Evolutionary conservation across 2,113 vertebrate species (phyloP).

Genomic region (Falco punctatus): DNA sequence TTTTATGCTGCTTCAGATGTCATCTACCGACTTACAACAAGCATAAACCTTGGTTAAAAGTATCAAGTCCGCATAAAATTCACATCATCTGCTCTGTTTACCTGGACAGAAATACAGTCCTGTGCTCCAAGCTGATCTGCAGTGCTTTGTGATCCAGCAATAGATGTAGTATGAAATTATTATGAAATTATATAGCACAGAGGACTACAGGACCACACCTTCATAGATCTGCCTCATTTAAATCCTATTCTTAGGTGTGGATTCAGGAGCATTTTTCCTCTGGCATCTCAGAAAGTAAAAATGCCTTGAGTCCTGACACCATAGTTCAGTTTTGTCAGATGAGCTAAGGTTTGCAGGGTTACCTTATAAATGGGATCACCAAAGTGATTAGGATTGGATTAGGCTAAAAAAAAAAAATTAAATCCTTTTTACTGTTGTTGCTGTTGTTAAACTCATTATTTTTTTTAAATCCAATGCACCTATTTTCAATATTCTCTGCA

Average conservation of each 20-base stretch:
- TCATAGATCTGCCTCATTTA: not conserved
- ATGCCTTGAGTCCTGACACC: not conserved
- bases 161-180: conserved; percentile 13
- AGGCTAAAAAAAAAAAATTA: not conserved
- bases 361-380: not conserved
- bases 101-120: not conserved
- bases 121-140: not conserved
- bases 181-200: not conserved
- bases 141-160: not conserved
- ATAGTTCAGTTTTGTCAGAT: not conserved
- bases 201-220: not conserved
- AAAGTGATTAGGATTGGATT: not conserved
- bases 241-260: not conserved
- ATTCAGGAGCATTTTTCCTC: not conserved
- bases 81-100: conserved; percentile 2
- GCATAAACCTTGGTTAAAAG: conserved; percentile 35
- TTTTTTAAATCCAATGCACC: not conserved
- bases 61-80: conserved; percentile 45
- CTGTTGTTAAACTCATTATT: not conserved
- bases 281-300: not conserved
- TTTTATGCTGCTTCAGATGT: conserved; percentile 38
- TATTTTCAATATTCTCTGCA: not conserved
- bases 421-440: not conserved
- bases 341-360: not conserved
- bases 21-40: not conserved